Evolutionary conservation across 2,113 vertebrate genomes (phyloP).

Genomic region (Epinephelus fuscoguttatus): DNA sequence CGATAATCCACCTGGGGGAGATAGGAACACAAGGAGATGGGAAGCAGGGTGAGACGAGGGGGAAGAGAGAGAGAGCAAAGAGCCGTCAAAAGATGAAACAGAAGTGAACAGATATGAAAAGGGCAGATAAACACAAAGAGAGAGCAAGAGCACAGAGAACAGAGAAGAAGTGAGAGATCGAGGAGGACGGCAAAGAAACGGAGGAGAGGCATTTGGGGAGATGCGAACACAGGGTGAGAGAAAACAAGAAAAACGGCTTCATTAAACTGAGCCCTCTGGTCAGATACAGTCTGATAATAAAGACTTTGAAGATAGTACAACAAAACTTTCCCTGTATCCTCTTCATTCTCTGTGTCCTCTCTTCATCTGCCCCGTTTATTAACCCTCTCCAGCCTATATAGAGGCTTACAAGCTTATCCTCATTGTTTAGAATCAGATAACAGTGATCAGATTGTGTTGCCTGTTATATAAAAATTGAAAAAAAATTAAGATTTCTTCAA

Average conservation of each 20-base stretch:
- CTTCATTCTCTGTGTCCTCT: slow-evolving; percentile 12
- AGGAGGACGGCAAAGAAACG: not conserved
- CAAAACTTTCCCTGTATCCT: slow-evolving; percentile 25
- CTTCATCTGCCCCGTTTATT: slow-evolving; percentile 20
- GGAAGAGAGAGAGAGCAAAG: not conserved
- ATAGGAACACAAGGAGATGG: slow-evolving; percentile 6
- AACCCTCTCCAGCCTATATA: not conserved
- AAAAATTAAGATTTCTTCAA: not conserved
- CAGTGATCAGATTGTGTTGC: not conserved
- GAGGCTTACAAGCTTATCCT: not conserved
- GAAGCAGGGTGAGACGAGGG: not conserved
- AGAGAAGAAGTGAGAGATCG: slow-evolving; percentile 14
- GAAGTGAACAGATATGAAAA: slow-evolving; percentile 42
- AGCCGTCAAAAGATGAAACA: slow-evolving; percentile 46
- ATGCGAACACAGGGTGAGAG: slow-evolving; percentile 39
- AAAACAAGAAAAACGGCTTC: slow-evolving; percentile 63
- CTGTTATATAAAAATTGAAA: not conserved
- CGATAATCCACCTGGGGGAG: slow-evolving; percentile 80
- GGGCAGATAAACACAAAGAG: slow-evolving; percentile 45
- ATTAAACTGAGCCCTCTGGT: slow-evolving; percentile 77
- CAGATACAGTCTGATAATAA: slow-evolving; percentile 50
- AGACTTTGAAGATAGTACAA: slow-evolving; percentile 61
- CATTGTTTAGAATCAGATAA: not conserved
- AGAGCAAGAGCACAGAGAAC: slow-evolving; percentile 1
- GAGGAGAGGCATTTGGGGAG: slow-evolving; percentile 41